A percentile compares a stretch with the other conserved stretches of the same genome.
These are phyloP conservation scores for Nothocercus julius DNA, from an alignment of 2,113 vertebrate genomes.

Conservation along the genomic window DNA sequence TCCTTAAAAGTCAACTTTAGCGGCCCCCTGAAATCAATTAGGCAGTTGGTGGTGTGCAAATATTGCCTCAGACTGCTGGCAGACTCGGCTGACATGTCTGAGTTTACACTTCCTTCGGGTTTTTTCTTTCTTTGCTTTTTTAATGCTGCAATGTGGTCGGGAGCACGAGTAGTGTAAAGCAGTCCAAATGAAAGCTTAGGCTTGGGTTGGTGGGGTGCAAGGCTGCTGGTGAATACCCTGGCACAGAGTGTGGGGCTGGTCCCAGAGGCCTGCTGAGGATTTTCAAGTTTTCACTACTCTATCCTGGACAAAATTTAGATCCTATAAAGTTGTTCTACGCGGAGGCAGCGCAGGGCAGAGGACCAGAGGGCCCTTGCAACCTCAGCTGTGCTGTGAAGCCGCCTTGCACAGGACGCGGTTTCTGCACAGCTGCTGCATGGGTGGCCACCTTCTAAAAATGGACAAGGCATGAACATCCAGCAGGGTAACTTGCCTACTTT, in stretches of 20 bases:
- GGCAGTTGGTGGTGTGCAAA: neutral
- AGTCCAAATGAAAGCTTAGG: neutral
- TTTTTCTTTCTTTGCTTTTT: neutral
- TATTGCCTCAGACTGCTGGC: neutral
- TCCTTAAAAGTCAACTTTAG: neutral
- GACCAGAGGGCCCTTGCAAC: neutral
- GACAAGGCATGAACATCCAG: neutral
- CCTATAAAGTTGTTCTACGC: rapidly evolving
- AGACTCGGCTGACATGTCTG: neutral
- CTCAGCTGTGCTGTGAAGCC: neutral
- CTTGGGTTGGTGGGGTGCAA: neutral
- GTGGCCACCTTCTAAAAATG: neutral
- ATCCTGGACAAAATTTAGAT: neutral
- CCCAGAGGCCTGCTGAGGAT: neutral
- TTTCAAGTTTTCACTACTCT: rapidly evolving
- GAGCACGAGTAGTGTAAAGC: neutral
- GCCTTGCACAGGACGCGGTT: neutral
- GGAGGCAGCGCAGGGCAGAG: neutral
- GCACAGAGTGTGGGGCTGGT: neutral
- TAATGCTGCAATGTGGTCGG: neutral
- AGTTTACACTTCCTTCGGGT: rapidly evolving
- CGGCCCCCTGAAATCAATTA: neutral
- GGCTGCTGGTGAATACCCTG: neutral
- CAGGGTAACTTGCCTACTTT: neutral
- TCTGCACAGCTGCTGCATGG: no score